Evolutionary conservation across 2,888 invertebrate genomes (phyloP).

Genomic region (Griposia aprilina): DNA sequence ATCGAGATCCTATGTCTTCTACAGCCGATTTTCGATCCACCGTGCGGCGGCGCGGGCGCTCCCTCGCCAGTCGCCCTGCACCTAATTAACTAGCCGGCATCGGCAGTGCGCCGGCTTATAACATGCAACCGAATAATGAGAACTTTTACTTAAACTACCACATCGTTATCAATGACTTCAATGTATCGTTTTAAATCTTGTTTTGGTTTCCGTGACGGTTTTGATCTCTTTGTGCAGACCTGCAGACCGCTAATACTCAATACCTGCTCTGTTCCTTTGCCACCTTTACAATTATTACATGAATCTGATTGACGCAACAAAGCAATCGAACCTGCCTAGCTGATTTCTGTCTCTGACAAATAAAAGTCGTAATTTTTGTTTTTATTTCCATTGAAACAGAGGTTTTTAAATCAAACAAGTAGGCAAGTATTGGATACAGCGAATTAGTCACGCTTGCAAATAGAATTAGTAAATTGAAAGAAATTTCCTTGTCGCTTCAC

Average conservation of each 20-base stretch:
- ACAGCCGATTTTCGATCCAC: too few species aligned
- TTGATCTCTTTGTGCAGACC: conserved; percentile 2
- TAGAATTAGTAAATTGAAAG: background rate
- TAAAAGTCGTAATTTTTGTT: background rate
- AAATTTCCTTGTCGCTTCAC: background rate
- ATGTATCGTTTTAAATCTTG: background rate
- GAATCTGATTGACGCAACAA: background rate
- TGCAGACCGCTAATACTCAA: background rate
- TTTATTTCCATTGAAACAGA: background rate
- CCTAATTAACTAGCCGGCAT: conserved; percentile 42
- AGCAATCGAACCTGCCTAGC: background rate
- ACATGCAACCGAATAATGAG: conserved; percentile 32
- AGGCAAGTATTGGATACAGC: background rate
- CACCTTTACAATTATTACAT: background rate
- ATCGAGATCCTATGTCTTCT: too few species aligned
- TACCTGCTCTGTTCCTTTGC: background rate
- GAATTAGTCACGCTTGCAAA: conserved; percentile 7
- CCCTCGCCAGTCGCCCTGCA: conserved; percentile 44
- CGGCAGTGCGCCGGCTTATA: conserved; percentile 1
- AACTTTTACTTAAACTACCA: conserved; percentile 14
- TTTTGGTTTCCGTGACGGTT: background rate
- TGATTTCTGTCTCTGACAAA: background rate
- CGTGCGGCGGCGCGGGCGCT: background rate
- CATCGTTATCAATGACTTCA: background rate
- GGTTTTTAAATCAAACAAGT: background rate